Evolutionary conservation across 1,140 invertebrate genomes (phyloP), one percentile per base, ranked within the genome.

Genomic region (Alviniconcha marisindica): DNA sequence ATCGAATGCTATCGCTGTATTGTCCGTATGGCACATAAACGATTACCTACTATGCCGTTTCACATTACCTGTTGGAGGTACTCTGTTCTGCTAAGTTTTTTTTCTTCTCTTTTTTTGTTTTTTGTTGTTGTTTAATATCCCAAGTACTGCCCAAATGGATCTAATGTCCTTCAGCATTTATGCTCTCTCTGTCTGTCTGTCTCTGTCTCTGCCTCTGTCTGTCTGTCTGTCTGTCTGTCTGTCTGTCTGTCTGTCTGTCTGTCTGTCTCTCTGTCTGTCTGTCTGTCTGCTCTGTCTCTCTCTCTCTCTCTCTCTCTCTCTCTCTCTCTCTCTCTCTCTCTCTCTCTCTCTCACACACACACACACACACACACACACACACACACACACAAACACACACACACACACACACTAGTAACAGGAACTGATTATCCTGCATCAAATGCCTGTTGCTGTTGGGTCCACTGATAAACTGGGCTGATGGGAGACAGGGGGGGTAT

Each of bases 301-400:
- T 60, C 56, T 60, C 10, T 60, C 56, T 60, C 56, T 60, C 56
- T 60, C 56, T 60, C 56, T 60, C 56, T 60, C 56, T 60, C 56
- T 60, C 56, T 60, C 56, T 60, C 10, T 60, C 56, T 60, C 56
- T 60, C 56, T 60, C 10, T 60, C 56, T 60, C 56, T 60, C 56
- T 60, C 10, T 60, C 56, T 60, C 56, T 60, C 10, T 60, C 56
- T 60, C 56, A 12, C 56, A 14, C 56, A 14, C 56, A 51, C 48
- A 51, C 7, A 51, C 7, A 51, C 56, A 12, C 24, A 12, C 56
- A 24, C 56, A 12, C 56, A 12, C 56, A 12, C 56, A 12, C 24
- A 12, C 56, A 12, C 56, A 12, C 56, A 12, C 56, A 60, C 24
- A 60, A 7, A 60, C 56, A 60, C 56, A n/a, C 56, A 60, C 56